Evolutionary conservation across 2,113 vertebrate species (phyloP).

Genomic region (Callocephalon fimbriatum): DNA sequence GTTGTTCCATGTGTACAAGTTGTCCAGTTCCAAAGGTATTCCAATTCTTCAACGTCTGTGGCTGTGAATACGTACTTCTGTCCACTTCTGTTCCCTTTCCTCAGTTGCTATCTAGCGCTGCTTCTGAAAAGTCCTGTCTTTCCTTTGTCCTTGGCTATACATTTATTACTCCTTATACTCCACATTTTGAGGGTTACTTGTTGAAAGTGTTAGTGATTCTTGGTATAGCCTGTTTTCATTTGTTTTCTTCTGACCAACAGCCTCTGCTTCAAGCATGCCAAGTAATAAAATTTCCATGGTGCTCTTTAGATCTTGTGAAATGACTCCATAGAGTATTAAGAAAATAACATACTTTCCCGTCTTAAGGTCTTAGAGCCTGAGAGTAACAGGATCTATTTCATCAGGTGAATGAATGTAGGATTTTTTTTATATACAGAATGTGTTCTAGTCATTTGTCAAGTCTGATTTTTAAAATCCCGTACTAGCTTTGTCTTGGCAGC

Average conservation of each 20-base stretch:
- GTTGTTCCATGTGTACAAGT: not conserved
- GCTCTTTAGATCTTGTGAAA: conserved; percentile 29
- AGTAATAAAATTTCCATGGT: conserved; percentile 30
- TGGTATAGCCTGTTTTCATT: not conserved
- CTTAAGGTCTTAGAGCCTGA: not conserved
- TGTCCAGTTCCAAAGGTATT: not conserved
- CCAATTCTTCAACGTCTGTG: fast-evolving
- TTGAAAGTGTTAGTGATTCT: conserved; percentile 1
- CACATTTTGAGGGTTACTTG: not conserved
- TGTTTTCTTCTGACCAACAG: conserved; percentile 8
- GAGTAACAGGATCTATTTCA: conserved; percentile 11
- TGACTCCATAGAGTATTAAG: not conserved
- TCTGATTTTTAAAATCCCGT: not conserved
- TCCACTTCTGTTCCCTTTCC: not conserved
- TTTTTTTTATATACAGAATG: not conserved
- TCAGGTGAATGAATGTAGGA: not conserved
- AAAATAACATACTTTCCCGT: conserved; percentile 14
- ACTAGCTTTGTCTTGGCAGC: not conserved
- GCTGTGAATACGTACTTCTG: not conserved
- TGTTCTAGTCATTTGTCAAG: conserved; percentile 20
- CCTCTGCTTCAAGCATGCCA: not conserved
- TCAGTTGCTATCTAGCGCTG: not conserved
- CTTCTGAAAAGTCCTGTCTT: not conserved
- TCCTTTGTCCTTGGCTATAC: not conserved
- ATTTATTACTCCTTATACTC: not conserved